A percentile compares a stretch with the other conserved stretches of the same genome.
Conservation (phyloP, 2,888 invertebrate species). For the Sphecodes monilicornis region DNA sequence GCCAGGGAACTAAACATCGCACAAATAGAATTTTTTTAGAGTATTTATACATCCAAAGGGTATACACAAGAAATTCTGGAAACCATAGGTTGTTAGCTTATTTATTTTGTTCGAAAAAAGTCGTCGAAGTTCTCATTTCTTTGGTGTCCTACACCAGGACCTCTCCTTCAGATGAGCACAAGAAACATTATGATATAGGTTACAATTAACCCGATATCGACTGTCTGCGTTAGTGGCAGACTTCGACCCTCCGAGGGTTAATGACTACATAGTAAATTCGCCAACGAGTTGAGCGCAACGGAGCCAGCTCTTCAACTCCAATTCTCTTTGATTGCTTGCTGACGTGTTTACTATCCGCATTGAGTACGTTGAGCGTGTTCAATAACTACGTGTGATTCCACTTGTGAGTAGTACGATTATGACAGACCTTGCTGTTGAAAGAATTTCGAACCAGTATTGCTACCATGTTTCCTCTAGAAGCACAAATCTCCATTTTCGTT, state of each 20-base stretch:
- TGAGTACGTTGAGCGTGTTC: background rate
- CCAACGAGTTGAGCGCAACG: background rate
- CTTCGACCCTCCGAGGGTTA: background rate
- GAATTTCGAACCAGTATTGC: background rate
- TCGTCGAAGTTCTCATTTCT: too few species aligned
- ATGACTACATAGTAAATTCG: constrained; percentile 5
- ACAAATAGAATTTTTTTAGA: too few species aligned
- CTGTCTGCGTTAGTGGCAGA: constrained; percentile 9
- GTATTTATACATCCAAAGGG: too few species aligned
- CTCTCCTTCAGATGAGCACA: background rate
- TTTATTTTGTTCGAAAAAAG: background rate
- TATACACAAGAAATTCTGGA: too few species aligned
- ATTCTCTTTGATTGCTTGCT: background rate
- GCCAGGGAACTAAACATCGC: too few species aligned
- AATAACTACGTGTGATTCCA: background rate
- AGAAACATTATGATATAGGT: background rate
- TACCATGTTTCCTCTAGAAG: background rate
- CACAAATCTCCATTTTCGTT: background rate
- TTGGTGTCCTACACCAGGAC: background rate
- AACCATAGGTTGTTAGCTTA: too few species aligned
- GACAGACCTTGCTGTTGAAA: background rate
- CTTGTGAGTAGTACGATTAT: background rate
- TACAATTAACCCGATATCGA: background rate
- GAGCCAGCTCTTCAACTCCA: background rate
- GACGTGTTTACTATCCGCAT: constrained; percentile 4